Evolutionary conservation across 2,113 vertebrate genomes (phyloP).

Genomic region (Myiopsitta monachus): DNA sequence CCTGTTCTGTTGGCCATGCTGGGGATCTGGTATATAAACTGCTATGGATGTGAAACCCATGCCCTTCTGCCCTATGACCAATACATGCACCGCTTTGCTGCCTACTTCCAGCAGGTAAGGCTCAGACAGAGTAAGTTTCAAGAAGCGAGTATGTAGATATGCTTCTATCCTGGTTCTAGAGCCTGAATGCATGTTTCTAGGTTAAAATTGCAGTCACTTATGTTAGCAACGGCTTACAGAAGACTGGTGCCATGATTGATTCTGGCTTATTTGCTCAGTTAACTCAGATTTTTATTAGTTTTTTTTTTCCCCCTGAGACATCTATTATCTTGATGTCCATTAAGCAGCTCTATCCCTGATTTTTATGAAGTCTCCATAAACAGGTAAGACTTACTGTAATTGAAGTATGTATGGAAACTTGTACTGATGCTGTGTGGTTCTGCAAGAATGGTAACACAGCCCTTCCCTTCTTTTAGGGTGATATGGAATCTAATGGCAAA

Average conservation of each 20-base stretch:
- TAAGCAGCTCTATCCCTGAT: not conserved
- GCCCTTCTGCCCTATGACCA: slow-evolving; percentile 96
- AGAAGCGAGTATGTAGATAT: accelerated
- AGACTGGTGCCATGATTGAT: not conserved
- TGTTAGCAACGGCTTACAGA: not conserved
- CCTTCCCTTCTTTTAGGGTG: slow-evolving; percentile 77
- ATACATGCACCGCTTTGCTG: slow-evolving; percentile 96
- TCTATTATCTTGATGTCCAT: not conserved
- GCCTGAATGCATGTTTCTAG: not conserved
- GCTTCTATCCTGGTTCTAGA: not conserved
- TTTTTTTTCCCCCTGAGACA: not conserved
- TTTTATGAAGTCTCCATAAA: not conserved
- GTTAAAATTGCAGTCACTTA: not conserved
- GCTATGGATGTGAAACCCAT: slow-evolving; percentile 91
- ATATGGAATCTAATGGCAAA: slow-evolving; percentile 98
- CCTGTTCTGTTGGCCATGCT: slow-evolving; percentile 90
- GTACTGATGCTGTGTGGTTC: not conserved
- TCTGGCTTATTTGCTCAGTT: not conserved
- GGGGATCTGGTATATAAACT: slow-evolving; percentile 97
- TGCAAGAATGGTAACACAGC: not conserved
- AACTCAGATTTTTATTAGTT: not conserved
- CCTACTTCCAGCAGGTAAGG: slow-evolving; percentile 98
- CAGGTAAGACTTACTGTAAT: not conserved
- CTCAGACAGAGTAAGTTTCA: not conserved
- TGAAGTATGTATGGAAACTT: not conserved